Base-by-base conservation (phyloP, 2,797 vertebrate species). In the Hydrophis major region DNA sequence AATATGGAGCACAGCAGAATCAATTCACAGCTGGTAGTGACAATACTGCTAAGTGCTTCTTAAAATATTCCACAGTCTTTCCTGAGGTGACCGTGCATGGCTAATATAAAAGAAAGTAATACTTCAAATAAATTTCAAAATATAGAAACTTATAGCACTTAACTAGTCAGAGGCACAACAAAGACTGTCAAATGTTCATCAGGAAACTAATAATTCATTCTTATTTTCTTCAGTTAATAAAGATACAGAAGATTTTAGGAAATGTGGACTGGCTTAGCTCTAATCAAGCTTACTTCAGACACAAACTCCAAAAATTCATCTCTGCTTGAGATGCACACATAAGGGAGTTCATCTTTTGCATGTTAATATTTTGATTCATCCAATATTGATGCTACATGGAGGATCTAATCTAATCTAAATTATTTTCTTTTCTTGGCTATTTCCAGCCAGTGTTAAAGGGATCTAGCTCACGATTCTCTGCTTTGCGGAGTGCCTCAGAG, bases 1-100 rank as follows among this genome's bases (percentile, higher is more conserved):
- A 92, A 90, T 63, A 86, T 42, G 89, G 91, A 74, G 60, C 42
- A 83, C 32, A 56, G 61, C 60, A 61, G 47, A 92, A 94, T 92
- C 56, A 63, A 83, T 94, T 90, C 88, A 90, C 88, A 78, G 56
- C 32, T 74, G 61, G 86, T n/a, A 55, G 55, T 66, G 56, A 92
- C 83, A 88, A 63, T 88, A 86, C 74, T 56, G 18, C 32, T 63
- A 92, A 90, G 63, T 92, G 89, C 63, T 88, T n/a, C 66, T 90
- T 88, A 66, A 69, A 56, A 59, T 90, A 32, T 92, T 50, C 55
- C 87, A 47, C 47, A 90, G 28, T 32, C 47, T 66, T 20, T 88
- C 86, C 53, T 32, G 74, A 50, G 7, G 66, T 88, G 66, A 83
- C n/a, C 27, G 47, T 56, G 37, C 4, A 63, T 12, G 47, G 50